phyloP scores from a whole-genome alignment of 2,113 vertebrate species.

The Pteronura brasiliensis region DNA sequence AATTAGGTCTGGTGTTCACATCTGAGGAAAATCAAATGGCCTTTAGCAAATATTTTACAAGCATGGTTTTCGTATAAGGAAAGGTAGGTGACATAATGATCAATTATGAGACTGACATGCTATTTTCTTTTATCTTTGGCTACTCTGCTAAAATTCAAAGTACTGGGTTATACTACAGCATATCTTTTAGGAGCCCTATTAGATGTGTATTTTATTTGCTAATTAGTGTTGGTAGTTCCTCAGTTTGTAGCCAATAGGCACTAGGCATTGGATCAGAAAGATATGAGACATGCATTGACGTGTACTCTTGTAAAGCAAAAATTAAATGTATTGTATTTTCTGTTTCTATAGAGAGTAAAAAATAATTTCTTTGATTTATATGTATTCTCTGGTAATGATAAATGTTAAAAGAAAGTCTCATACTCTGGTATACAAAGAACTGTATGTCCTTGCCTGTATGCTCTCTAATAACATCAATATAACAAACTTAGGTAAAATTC shows the following conservation, averaged over 20 bases:
- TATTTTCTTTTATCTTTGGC: constrained; percentile 52
- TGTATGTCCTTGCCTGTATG: neutral
- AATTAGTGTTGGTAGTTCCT: constrained; percentile 47
- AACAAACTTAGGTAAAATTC: neutral
- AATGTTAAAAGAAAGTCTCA: constrained; percentile 6
- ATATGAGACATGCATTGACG: neutral
- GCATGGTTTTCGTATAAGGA: constrained; percentile 37
- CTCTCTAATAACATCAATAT: neutral
- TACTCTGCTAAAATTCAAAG: constrained; percentile 62
- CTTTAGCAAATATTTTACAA: constrained; percentile 69
- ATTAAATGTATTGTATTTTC: neutral
- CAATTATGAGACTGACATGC: constrained; percentile 47
- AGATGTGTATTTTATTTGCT: constrained; percentile 61
- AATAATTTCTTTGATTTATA: neutral
- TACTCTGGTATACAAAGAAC: neutral
- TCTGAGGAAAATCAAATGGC: constrained; percentile 67
- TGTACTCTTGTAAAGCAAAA: neutral
- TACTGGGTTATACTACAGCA: constrained; percentile 1
- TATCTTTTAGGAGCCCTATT: constrained; percentile 36
- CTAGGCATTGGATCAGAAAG: neutral
- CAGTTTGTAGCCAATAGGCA: neutral
- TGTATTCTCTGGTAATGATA: neutral
- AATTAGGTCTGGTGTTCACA: constrained; percentile 61
- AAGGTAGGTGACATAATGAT: constrained; percentile 55
- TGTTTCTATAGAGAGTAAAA: constrained; percentile 22